Conservation (phyloP, 1,140 invertebrate species). For the Cecropterus lyciades region DNA sequence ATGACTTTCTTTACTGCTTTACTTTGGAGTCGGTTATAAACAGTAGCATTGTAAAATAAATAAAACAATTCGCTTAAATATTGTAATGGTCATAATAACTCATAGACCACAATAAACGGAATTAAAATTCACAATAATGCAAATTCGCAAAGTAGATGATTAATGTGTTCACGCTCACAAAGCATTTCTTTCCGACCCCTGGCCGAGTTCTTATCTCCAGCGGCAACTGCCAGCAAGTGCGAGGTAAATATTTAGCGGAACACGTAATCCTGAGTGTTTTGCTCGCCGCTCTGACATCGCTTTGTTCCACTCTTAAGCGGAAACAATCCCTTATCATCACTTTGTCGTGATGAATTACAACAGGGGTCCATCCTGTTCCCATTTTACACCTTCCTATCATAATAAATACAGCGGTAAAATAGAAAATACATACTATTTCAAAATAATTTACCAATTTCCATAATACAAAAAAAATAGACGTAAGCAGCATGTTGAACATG, state of each 20-base stretch:
- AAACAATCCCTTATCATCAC: conserved; percentile 50
- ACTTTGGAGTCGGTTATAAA: too few relatives aligned
- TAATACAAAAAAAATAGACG: too few relatives aligned
- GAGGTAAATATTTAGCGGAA: conserved; percentile 59
- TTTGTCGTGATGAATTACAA: conserved; percentile 60
- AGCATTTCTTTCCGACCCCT: background rate
- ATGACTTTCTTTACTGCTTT: too few relatives aligned
- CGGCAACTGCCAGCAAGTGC: conserved; percentile 40
- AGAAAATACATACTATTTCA: too few relatives aligned
- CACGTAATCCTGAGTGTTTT: conserved; percentile 57
- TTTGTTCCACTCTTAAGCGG: conserved; percentile 49
- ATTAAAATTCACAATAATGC: background rate
- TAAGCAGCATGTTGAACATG: too few relatives aligned
- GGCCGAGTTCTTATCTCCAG: conserved; percentile 15
- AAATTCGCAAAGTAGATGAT: conserved; percentile 7
- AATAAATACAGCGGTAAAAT: too few relatives aligned
- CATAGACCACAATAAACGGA: background rate
- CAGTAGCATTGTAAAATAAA: too few relatives aligned
- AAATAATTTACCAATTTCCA: too few relatives aligned
- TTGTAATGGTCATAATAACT: background rate
- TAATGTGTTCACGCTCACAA: conserved; percentile 9
- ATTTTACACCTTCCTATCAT: background rate
- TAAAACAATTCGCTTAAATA: background rate
- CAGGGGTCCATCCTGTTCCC: conserved; percentile 14
- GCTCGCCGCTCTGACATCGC: conserved; percentile 36